Evolutionary conservation across 2,888 invertebrate species (phyloP).

Genomic region (Thymelicus acteon): DNA sequence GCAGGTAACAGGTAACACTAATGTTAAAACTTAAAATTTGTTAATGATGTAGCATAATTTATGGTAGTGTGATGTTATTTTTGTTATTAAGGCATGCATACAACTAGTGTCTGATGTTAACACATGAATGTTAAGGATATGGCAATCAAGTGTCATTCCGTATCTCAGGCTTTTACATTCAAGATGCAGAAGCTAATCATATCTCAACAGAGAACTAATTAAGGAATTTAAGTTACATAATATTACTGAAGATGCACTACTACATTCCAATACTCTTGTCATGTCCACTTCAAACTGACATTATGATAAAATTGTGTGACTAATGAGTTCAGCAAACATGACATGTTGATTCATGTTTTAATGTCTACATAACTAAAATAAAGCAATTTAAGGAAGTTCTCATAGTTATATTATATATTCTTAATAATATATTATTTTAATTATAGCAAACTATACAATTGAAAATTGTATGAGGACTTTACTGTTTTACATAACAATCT

Average conservation of each 20-base stretch:
- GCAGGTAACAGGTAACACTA: not conserved
- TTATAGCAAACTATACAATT: not conserved
- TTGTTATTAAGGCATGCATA: not conserved
- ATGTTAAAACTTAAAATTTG: not conserved
- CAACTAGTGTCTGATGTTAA: conserved; percentile 21
- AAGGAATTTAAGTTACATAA: not conserved
- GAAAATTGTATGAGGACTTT: not conserved
- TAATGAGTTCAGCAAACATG: not conserved
- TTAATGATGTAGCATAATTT: not conserved
- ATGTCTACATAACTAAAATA: not conserved
- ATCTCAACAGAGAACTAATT: not conserved
- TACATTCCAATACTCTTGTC: not conserved
- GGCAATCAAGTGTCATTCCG: conserved; percentile 53
- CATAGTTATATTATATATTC: too few relatives aligned
- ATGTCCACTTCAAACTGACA: not conserved
- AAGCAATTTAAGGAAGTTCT: too few relatives aligned
- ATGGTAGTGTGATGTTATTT: not conserved
- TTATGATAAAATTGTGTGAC: not conserved
- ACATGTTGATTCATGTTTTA: not conserved
- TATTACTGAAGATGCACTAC: not conserved
- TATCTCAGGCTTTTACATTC: conserved; percentile 1
- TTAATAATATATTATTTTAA: too few relatives aligned
- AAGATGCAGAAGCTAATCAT: conserved; percentile 5
- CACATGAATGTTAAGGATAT: conserved; percentile 74
- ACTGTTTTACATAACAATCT: not conserved